A percentile compares a stretch with the other conserved stretches of the same genome.
These are phyloP conservation scores for Pseudachorutes palmiensis DNA, from an alignment of 1,140 invertebrate genomes.

Conservation along the genomic window DNA sequence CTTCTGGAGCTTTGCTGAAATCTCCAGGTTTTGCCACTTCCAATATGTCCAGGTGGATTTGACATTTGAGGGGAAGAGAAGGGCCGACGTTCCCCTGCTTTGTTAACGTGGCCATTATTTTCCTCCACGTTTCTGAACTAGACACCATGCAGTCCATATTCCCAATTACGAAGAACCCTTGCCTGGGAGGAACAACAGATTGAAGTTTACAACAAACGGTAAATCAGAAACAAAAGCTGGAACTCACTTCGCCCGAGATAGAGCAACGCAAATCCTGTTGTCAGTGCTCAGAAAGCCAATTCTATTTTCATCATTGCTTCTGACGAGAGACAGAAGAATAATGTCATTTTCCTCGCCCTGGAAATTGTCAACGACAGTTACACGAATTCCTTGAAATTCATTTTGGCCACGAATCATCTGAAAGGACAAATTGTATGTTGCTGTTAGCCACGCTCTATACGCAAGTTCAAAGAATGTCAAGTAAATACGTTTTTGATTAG, in stretches of 20 bases:
- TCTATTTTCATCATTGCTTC: conserved; percentile 56
- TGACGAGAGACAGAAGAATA: conserved; percentile 69
- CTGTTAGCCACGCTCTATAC: not conserved
- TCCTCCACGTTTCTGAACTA: conserved; percentile 28
- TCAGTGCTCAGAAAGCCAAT: conserved; percentile 67
- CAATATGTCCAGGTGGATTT: conserved; percentile 17
- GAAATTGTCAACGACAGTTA: conserved; percentile 69
- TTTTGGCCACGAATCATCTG: not conserved
- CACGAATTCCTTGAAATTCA: conserved; percentile 43
- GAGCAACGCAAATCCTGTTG: conserved; percentile 72
- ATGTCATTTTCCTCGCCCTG: conserved; percentile 80
- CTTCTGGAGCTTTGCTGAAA: conserved; percentile 22
- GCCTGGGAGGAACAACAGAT: conserved; percentile 41
- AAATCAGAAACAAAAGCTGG: conserved; percentile 48
- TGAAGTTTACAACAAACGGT: conserved; percentile 40
- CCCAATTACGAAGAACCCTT: conserved; percentile 52
- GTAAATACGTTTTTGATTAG: conserved; percentile 23
- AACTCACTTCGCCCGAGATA: conserved; percentile 62
- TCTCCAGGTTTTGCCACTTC: conserved; percentile 16
- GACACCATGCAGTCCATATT: conserved; percentile 55
- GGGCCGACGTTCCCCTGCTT: conserved; percentile 31
- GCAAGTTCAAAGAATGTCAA: not conserved
- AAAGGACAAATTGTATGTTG: not conserved
- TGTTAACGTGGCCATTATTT: conserved; percentile 23
- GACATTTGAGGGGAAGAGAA: conserved; percentile 40